These are phyloP conservation scores for Phyllostomus discolor DNA, from an alignment of 2,113 vertebrate species.

Conservation along the genomic window DNA sequence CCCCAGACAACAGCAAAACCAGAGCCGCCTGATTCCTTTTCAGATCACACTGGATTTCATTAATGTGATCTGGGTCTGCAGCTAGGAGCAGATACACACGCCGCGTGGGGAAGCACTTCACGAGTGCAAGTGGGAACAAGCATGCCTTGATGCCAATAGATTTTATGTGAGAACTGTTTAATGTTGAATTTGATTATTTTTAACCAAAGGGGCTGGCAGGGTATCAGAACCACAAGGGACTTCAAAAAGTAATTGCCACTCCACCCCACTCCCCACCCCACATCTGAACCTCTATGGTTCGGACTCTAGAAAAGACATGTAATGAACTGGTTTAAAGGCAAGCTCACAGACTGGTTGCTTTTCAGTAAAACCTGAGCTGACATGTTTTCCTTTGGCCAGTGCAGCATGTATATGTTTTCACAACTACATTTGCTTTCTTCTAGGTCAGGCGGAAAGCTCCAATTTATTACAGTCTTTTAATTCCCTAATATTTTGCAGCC, in stretches of 20 bases:
- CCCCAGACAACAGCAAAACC: neutral
- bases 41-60: neutral
- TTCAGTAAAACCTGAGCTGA: neutral
- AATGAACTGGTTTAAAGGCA: conserved; percentile 3
- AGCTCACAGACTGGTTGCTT: neutral
- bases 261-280: too few relatives aligned
- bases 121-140: neutral
- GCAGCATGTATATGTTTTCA: neutral
- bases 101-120: neutral
- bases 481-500: neutral
- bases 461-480: neutral
- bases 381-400: neutral
- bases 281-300: neutral
- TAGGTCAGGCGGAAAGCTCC: neutral
- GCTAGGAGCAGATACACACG: neutral
- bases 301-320: neutral
- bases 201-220: neutral
- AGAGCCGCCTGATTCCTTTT: neutral
- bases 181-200: neutral
- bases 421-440: neutral
- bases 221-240: neutral
- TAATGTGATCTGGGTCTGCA: neutral
- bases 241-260: neutral
- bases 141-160: neutral
- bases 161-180: neutral